Conservation (phyloP, 2,113 vertebrate genomes). For the Glareola pratincola region DNA sequence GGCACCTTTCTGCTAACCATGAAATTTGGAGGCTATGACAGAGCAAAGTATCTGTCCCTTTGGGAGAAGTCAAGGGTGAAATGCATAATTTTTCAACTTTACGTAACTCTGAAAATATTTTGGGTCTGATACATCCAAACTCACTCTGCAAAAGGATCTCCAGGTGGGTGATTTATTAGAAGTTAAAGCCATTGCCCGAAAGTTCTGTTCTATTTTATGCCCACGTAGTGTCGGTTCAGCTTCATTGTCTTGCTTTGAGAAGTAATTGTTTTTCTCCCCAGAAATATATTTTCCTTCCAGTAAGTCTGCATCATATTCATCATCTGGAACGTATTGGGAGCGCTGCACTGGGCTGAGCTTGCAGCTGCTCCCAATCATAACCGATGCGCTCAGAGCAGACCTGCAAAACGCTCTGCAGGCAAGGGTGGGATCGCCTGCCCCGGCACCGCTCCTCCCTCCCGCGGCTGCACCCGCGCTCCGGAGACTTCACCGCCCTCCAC, state of each 20-base stretch:
- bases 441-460: not conserved
- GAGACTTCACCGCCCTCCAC: not conserved
- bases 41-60: not conserved
- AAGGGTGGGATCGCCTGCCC: not conserved
- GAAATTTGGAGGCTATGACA: not conserved
- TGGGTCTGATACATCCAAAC: not conserved
- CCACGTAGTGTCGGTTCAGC: not conserved
- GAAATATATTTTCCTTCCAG: conserved; percentile 57
- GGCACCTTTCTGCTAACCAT: not conserved
- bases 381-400: not conserved
- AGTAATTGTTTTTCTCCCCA: conserved; percentile 51
- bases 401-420: not conserved
- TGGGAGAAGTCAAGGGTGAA: not conserved
- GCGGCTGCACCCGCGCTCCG: accelerated
- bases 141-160: conserved; percentile 1
- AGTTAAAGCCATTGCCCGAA: not conserved
- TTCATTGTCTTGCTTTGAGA: conserved; percentile 40
- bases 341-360: not conserved
- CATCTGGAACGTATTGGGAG: conserved; percentile 66
- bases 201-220: conserved; percentile 40
- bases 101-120: conserved; percentile 15
- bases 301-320: conserved; percentile 60
- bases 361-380: conserved; percentile 71
- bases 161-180: conserved; percentile 52
- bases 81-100: conserved; percentile 12